Conservation (phyloP, 2,113 vertebrate genomes). For the Zosterops hypoxanthus region DNA sequence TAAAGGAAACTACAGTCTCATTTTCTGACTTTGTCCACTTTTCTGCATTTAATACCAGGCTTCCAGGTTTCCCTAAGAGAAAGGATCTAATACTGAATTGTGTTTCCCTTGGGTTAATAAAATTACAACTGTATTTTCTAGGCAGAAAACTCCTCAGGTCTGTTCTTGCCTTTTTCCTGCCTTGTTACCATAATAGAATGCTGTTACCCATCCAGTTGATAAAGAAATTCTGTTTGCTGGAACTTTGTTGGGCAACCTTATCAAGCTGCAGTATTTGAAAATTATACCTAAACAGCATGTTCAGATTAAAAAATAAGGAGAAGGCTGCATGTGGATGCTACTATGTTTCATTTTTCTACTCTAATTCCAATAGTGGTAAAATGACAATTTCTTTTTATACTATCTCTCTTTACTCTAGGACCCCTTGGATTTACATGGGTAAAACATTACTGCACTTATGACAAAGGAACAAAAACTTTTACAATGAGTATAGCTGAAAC, state of each 20-base stretch:
- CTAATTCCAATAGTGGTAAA: neutral
- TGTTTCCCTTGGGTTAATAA: neutral
- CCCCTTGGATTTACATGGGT: constrained; percentile 95
- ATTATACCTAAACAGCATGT: neutral
- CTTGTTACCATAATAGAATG: neutral
- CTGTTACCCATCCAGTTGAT: neutral
- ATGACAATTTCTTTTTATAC: neutral
- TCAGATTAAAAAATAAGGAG: neutral
- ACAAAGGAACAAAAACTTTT: constrained; percentile 93
- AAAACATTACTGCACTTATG: constrained; percentile 96
- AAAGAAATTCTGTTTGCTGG: neutral
- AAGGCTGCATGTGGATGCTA: neutral
- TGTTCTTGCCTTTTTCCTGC: neutral
- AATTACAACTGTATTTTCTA: neutral
- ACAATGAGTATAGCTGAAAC: constrained; percentile 90
- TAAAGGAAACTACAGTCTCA: neutral
- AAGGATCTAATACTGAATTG: neutral
- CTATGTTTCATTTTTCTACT: neutral
- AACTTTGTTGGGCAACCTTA: neutral
- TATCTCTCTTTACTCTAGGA: constrained; percentile 74
- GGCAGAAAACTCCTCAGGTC: neutral
- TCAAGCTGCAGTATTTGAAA: neutral
- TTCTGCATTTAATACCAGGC: neutral
- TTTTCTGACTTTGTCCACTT: neutral
- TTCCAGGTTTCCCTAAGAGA: neutral